A percentile compares a stretch with the other conserved stretches of the same genome.
Conservation (phyloP, 2,888 invertebrate species). For the Athalia circularis region DNA sequence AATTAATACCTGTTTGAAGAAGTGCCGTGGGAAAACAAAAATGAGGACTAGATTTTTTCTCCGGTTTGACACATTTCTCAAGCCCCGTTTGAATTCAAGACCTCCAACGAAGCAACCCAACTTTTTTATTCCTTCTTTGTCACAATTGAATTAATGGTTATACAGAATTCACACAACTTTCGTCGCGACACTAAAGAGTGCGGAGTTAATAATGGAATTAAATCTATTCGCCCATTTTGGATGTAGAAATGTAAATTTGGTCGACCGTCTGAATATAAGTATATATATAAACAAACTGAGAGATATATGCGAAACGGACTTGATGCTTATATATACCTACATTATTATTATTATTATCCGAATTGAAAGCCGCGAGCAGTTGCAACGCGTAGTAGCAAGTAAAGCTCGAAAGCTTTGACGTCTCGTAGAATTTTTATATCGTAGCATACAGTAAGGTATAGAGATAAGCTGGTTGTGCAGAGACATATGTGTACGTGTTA, state of each 20-base stretch:
- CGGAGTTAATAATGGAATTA: slow-evolving; percentile 3
- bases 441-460: slow-evolving; percentile 7
- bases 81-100: not conserved
- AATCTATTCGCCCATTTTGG: slow-evolving; percentile 2
- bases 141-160: too few species aligned
- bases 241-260: slow-evolving; percentile 29
- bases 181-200: not conserved
- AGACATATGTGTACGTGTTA: not conserved
- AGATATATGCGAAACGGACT: slow-evolving; percentile 22
- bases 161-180: not conserved
- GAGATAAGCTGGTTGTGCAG: slow-evolving; percentile 7
- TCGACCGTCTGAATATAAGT: not conserved
- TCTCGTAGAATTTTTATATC: slow-evolving; percentile 4
- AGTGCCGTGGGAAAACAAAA: not conserved
- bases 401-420: slow-evolving; percentile 21
- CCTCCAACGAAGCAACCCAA: not conserved
- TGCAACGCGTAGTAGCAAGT: not conserved
- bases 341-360: slow-evolving; percentile 8
- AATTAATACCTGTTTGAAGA: too few species aligned
- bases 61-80: not conserved
- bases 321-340: slow-evolving; percentile 21
- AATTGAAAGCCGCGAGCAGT: slow-evolving; percentile 22
- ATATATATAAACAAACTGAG: not conserved
- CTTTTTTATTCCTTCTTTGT: not conserved
- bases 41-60: not conserved